Evolutionary conservation across 2,797 vertebrate species (phyloP).

Genomic region (Cyclopterus lumpus): DNA sequence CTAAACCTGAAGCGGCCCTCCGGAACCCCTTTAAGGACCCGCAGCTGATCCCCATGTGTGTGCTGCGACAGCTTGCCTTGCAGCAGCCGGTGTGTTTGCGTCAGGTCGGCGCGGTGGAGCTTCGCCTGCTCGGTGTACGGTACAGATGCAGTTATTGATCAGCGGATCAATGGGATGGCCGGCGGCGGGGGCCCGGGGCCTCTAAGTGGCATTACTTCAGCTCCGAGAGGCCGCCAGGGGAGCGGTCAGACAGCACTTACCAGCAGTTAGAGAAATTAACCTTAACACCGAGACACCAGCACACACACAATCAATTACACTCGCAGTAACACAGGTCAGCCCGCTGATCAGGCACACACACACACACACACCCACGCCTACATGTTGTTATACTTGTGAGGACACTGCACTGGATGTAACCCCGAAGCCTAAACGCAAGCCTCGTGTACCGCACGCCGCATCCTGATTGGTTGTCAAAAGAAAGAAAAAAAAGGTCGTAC

Average conservation of each 20-base stretch:
- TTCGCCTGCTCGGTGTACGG: conserved; percentile 46
- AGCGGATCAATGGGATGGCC: conserved; percentile 81
- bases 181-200: conserved; percentile 61
- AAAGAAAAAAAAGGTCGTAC: background rate
- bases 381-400: conserved; percentile 16
- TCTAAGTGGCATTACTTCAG: conserved; percentile 83
- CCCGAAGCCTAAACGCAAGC: conserved; percentile 22
- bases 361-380: background rate
- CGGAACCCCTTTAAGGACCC: conserved; percentile 48
- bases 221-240: conserved; percentile 80
- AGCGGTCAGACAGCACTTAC: conserved; percentile 85
- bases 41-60: conserved; percentile 41
- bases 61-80: conserved; percentile 15
- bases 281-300: conserved; percentile 79
- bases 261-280: conserved; percentile 87
- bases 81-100: conserved; percentile 37
- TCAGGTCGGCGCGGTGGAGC: conserved; percentile 45
- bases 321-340: conserved; percentile 67
- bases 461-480: conserved; percentile 22
- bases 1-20: conserved; percentile 34
- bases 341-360: background rate
- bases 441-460: conserved; percentile 10
- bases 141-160: conserved; percentile 83
- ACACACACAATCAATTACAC: conserved; percentile 79
- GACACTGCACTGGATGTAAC: conserved; percentile 28